These are phyloP conservation scores for Drosophila buzzatii DNA, from an alignment of 2,888 invertebrate genomes.

Conservation along the genomic window DNA sequence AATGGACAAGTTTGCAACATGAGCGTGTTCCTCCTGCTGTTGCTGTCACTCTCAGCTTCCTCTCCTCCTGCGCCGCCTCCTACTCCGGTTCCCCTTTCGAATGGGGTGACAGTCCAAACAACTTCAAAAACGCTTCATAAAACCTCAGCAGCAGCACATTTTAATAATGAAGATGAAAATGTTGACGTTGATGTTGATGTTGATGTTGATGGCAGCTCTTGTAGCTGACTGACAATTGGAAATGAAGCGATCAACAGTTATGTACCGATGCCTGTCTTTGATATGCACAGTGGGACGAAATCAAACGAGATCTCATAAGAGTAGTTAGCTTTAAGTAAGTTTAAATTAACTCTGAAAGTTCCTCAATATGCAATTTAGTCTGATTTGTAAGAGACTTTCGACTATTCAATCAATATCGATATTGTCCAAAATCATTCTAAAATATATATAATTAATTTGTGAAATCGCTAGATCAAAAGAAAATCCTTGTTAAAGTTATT, in stretches of 20 bases:
- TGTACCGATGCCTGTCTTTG: conserved; percentile 24
- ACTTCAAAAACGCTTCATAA: conserved; percentile 62
- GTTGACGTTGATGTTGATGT: conserved; percentile 24
- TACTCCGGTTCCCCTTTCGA: not conserved
- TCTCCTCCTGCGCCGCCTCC: too few species aligned
- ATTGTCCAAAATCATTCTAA: too few species aligned
- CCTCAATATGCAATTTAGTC: too few species aligned
- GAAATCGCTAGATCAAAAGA: too few species aligned
- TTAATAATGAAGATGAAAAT: conserved; percentile 27
- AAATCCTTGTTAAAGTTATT: too few species aligned
- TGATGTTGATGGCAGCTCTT: conserved; percentile 31
- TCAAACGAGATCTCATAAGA: too few species aligned
- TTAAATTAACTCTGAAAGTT: too few species aligned
- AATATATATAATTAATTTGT: too few species aligned
- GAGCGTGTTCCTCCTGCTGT: conserved; percentile 18
- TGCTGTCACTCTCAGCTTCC: not conserved
- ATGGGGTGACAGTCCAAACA: conserved; percentile 62
- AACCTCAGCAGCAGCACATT: conserved; percentile 44
- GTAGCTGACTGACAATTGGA: conserved; percentile 36
- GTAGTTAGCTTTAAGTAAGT: too few species aligned
- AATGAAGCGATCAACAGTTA: conserved; percentile 59
- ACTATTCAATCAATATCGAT: too few species aligned
- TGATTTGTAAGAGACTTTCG: too few species aligned
- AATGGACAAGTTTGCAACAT: conserved; percentile 66
- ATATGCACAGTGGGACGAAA: conserved; percentile 25